A percentile compares a stretch with the other conserved stretches of the same genome.
These are phyloP conservation scores for Macrosiphum euphorbiae DNA, from an alignment of 2,888 invertebrate genomes.

Conservation along the genomic window DNA sequence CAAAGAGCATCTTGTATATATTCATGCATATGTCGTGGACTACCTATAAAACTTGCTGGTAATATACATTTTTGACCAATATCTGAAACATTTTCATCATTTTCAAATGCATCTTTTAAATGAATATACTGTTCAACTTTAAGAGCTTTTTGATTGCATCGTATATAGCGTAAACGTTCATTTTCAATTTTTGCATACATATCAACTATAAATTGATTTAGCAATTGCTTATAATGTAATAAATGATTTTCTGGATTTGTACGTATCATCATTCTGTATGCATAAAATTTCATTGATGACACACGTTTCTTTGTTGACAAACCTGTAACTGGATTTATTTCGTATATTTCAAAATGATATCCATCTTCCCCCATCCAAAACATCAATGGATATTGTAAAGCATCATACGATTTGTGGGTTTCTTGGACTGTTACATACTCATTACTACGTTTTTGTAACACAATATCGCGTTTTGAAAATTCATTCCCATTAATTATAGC, in stretches of 20 bases:
- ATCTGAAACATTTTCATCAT: constrained; percentile 65
- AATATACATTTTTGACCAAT: constrained; percentile 67
- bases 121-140: constrained; percentile 42
- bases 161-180: background rate
- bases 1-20: constrained; percentile 66
- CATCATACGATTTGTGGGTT: background rate
- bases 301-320: constrained; percentile 57
- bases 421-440: too few species aligned
- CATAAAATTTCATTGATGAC: constrained; percentile 52
- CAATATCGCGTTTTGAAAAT: too few species aligned
- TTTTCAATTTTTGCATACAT: constrained; percentile 69
- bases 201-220: constrained; percentile 49
- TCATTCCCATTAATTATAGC: too few species aligned
- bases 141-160: background rate
- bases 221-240: constrained; percentile 40
- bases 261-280: constrained; percentile 55
- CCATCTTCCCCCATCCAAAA: constrained; percentile 47
- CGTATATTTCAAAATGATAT: constrained; percentile 12
- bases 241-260: constrained; percentile 59
- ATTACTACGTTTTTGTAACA: too few species aligned
- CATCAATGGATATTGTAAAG: background rate
- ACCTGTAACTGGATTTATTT: background rate
- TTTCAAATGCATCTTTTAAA: constrained; percentile 67
- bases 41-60: constrained; percentile 67
- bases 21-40: constrained; percentile 69